Evolutionary conservation across 2,113 vertebrate genomes (phyloP).

Genomic region (Anoplopoma fimbria): DNA sequence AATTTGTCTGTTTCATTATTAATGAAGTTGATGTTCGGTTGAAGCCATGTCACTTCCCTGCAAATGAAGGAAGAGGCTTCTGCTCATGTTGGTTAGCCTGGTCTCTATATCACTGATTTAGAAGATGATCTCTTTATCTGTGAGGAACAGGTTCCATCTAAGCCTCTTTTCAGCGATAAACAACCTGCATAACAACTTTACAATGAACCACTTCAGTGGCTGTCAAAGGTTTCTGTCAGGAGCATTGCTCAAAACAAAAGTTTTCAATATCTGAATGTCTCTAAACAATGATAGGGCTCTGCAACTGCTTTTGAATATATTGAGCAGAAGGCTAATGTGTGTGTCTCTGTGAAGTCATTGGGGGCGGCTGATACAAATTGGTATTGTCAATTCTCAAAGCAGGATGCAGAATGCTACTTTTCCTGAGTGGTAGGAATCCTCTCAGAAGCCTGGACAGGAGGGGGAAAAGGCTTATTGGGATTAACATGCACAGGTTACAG

Average conservation of each 20-base stretch:
- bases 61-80: background rate
- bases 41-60: background rate
- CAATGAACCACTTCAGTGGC: constrained; percentile 12
- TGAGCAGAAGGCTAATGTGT: constrained; percentile 3
- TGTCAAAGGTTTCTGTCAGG: constrained; percentile 48
- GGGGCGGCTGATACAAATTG: background rate
- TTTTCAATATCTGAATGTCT: constrained; percentile 23
- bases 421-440: background rate
- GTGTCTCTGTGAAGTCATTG: background rate
- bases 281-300: constrained; percentile 4
- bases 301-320: constrained; percentile 14
- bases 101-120: constrained; percentile 9
- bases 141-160: constrained; percentile 9
- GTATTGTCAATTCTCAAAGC: constrained; percentile 23
- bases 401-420: constrained; percentile 9
- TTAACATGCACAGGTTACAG: constrained; percentile 21
- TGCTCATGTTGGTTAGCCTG: background rate
- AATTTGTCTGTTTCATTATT: background rate
- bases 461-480: constrained; percentile 7
- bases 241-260: no score
- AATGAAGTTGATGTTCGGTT: background rate
- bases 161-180: constrained; percentile 18
- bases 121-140: constrained; percentile 33
- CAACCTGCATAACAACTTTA: constrained; percentile 33
- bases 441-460: constrained; percentile 1